These are phyloP conservation scores for Cheilosia scutellata DNA, from an alignment of 2,888 invertebrate genomes.

Conservation along the genomic window DNA sequence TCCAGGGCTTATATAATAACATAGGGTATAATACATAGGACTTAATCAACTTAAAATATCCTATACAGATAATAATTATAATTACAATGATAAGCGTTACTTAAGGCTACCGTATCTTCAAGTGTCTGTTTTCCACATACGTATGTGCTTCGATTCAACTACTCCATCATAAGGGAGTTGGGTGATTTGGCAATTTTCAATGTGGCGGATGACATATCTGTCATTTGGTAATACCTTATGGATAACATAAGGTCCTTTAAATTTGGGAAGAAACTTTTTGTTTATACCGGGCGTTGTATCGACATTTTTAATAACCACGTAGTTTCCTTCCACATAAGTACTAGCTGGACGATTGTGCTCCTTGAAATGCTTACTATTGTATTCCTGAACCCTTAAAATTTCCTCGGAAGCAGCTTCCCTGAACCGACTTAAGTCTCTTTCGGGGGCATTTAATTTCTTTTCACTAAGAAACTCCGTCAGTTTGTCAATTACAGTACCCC, in stretches of 20 bases:
- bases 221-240: slow-evolving; percentile 76
- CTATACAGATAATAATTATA: too few species aligned
- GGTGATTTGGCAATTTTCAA: slow-evolving; percentile 77
- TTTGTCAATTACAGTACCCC: slow-evolving; percentile 74
- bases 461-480: slow-evolving; percentile 45
- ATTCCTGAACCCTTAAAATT: slow-evolving; percentile 56
- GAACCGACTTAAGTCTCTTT: slow-evolving; percentile 1
- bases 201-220: slow-evolving; percentile 76
- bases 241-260: slow-evolving; percentile 56
- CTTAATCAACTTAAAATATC: too few species aligned
- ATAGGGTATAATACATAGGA: too few species aligned
- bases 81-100: slow-evolving; percentile 2
- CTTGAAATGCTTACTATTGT: slow-evolving; percentile 27
- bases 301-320: slow-evolving; percentile 73
- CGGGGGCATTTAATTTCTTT: background rate
- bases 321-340: slow-evolving; percentile 64
- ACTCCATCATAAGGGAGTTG: slow-evolving; percentile 70
- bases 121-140: background rate
- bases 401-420: slow-evolving; percentile 19
- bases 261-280: slow-evolving; percentile 19
- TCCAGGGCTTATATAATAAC: background rate
- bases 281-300: background rate
- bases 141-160: background rate
- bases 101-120: background rate
- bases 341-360: slow-evolving; percentile 16